These are phyloP conservation scores for Mya arenaria DNA, from an alignment of 1,140 invertebrate species.

Conservation along the genomic window DNA sequence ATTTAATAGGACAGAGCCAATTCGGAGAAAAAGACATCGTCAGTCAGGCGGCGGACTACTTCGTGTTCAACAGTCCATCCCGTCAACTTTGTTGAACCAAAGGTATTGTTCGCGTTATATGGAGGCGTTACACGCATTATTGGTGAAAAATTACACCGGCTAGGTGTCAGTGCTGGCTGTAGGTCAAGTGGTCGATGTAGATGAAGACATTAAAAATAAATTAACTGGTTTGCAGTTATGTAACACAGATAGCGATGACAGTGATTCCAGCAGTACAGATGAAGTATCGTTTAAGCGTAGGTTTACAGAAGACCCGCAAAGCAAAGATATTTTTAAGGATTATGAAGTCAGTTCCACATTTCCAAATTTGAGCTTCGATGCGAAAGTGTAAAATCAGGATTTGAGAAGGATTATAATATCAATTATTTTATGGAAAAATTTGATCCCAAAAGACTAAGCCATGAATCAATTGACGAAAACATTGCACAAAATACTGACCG, in stretches of 20 bases:
- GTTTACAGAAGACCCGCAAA: too few relatives aligned
- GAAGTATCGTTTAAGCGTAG: too few relatives aligned
- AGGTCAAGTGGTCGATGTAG: slow-evolving; percentile 53
- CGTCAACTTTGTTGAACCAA: slow-evolving; percentile 89
- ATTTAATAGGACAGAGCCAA: slow-evolving; percentile 91
- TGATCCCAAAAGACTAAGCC: too few relatives aligned
- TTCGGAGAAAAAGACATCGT: slow-evolving; percentile 92
- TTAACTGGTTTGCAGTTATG: slow-evolving; percentile 4
- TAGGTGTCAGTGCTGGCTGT: slow-evolving; percentile 67
- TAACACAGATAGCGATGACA: slow-evolving; percentile 12
- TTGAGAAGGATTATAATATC: too few relatives aligned
- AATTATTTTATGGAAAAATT: too few relatives aligned
- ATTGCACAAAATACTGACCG: too few relatives aligned
- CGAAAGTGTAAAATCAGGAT: too few relatives aligned
- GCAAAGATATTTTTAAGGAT: too few relatives aligned
- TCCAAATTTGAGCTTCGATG: too few relatives aligned
- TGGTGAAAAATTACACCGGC: slow-evolving; percentile 55
- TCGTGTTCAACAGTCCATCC: slow-evolving; percentile 89
- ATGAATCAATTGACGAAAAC: too few relatives aligned
- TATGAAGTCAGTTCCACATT: too few relatives aligned
- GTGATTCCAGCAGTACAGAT: too few relatives aligned
- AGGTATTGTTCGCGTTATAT: slow-evolving; percentile 83
- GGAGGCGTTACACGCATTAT: slow-evolving; percentile 70
- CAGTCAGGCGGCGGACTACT: slow-evolving; percentile 90
- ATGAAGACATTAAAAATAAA: slow-evolving; percentile 34